Conservation (phyloP, 2,888 invertebrate genomes). For the Calephelis perditalis region DNA sequence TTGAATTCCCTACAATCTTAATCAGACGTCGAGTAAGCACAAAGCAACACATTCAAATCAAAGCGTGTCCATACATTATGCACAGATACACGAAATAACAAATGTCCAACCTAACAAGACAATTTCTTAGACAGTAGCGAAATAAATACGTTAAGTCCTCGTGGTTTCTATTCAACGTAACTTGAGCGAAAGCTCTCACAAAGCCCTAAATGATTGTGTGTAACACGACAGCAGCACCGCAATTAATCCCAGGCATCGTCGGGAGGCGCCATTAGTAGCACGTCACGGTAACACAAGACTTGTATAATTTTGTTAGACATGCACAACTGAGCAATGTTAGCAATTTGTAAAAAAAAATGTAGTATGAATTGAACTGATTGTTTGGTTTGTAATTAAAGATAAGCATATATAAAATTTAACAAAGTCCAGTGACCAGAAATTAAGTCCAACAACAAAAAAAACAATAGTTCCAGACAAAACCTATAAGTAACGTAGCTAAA, state of each 20-base stretch:
- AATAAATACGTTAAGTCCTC: constrained; percentile 26
- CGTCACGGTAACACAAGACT: constrained; percentile 25
- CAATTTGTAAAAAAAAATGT: too few species aligned
- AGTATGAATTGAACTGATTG: too few species aligned
- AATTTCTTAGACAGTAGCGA: constrained; percentile 7
- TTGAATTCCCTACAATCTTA: too few species aligned
- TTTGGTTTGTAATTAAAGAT: too few species aligned
- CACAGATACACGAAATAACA: not conserved
- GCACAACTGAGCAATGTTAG: not conserved
- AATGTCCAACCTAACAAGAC: constrained; percentile 4
- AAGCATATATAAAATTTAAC: too few species aligned
- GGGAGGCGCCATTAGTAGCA: constrained; percentile 49
- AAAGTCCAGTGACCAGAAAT: too few species aligned
- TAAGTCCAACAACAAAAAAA: too few species aligned
- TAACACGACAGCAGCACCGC: constrained; percentile 29
- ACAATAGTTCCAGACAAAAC: too few species aligned
- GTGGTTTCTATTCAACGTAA: constrained; percentile 24
- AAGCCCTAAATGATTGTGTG: constrained; percentile 34
- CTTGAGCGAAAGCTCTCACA: constrained; percentile 22
- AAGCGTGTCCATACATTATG: not conserved
- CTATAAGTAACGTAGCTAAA: too few species aligned
- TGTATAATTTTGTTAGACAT: constrained; percentile 4
- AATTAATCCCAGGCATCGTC: constrained; percentile 38
- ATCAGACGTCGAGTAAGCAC: too few species aligned
- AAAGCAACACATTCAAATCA: constrained; percentile 1